A percentile compares a stretch with the other conserved stretches of the same genome.
Conservation (phyloP, 1,140 invertebrate species). For the Papilio helenus region DNA sequence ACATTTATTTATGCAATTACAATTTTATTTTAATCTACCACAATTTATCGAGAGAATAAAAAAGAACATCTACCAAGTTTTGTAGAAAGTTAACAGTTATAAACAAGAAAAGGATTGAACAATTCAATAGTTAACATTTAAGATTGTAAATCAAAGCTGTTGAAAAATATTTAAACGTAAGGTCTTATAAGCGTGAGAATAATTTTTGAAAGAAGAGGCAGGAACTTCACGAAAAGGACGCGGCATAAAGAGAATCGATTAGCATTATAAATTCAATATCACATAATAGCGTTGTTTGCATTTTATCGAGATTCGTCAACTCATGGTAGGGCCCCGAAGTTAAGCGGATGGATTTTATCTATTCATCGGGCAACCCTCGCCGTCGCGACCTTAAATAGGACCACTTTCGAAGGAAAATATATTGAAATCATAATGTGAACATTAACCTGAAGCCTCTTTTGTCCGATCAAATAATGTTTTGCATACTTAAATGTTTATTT, state of each 20-base stretch:
- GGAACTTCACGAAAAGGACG: not conserved
- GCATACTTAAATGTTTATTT: slow-evolving; percentile 70
- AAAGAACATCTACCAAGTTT: no score
- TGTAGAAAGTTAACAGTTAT: no score
- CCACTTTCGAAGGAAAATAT: slow-evolving; percentile 75
- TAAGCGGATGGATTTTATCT: slow-evolving; percentile 73
- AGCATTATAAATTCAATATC: slow-evolving; percentile 40
- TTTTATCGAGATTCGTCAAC: slow-evolving; percentile 64
- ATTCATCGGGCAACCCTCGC: slow-evolving; percentile 72
- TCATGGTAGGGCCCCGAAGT: slow-evolving; percentile 67
- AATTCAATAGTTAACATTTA: no score
- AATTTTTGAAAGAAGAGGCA: slow-evolving; percentile 11
- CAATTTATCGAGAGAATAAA: no score
- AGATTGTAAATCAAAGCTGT: not conserved
- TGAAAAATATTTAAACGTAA: not conserved
- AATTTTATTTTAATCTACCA: no score
- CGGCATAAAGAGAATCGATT: slow-evolving; percentile 35
- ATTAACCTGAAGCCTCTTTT: slow-evolving; percentile 70
- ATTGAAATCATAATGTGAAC: slow-evolving; percentile 78
- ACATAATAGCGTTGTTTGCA: slow-evolving; percentile 50
- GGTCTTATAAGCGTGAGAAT: not conserved
- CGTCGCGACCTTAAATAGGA: slow-evolving; percentile 71
- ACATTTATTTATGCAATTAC: no score
- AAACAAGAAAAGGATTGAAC: no score
- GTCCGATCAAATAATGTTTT: slow-evolving; percentile 65